Percentiles rank a stretch among this genome's conserved stretches.
phyloP scores from a whole-genome alignment of 2,797 vertebrate genomes.

The Coilia nasus region DNA sequence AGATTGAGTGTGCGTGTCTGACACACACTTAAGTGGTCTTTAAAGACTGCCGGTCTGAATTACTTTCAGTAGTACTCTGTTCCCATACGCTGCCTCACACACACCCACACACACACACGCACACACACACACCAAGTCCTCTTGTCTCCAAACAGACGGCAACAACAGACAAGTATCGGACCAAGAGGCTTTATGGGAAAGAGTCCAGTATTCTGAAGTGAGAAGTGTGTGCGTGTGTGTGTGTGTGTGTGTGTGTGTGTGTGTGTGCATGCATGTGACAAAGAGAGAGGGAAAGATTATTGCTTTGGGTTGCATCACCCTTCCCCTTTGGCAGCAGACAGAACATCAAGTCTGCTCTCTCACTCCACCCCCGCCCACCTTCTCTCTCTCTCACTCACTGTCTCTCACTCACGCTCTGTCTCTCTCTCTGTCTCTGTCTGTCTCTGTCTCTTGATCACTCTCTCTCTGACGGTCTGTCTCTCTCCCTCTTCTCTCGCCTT shows the following conservation, averaged over 20 bases:
- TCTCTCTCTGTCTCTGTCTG: not conserved
- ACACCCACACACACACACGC: not conserved
- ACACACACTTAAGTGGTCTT: not conserved
- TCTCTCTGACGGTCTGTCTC: not conserved
- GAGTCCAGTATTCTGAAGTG: not conserved
- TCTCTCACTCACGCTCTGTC: not conserved
- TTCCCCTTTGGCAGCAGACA: conserved; percentile 21
- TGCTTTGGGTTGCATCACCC: conserved; percentile 48
- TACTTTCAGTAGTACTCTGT: not conserved
- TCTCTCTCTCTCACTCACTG: not conserved
- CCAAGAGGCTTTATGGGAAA: conserved; percentile 4
- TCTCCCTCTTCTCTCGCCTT: not conserved
- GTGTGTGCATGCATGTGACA: not conserved
- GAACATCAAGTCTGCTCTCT: not conserved
- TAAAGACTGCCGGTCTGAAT: not conserved
- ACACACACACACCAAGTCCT: not conserved
- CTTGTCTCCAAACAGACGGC: conserved; percentile 14
- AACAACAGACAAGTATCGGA: not conserved
- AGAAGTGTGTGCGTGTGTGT: not conserved
- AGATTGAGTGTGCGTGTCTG: not conserved
- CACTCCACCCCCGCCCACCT: conserved; percentile 41
- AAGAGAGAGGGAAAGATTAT: conserved; percentile 8
- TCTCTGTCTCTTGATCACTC: not conserved
- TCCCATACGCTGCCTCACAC: not conserved
- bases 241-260: not conserved